Percentiles rank a stretch among this genome's conserved stretches.
phyloP scores from a whole-genome alignment of 2,113 vertebrate species.

The Gambusia holbrooki region DNA sequence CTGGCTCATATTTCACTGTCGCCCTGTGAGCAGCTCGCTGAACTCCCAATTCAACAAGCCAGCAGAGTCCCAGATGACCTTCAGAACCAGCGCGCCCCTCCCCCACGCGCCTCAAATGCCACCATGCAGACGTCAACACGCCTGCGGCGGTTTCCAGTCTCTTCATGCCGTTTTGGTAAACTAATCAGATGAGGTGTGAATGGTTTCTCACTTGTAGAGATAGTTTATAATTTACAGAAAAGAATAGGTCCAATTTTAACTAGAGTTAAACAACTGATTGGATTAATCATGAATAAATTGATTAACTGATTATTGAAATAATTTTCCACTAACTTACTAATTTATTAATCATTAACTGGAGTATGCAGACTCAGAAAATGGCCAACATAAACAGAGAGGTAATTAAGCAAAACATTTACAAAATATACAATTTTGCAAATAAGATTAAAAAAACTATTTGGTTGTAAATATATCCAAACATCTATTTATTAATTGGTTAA shows the following conservation, averaged over 20 bases:
- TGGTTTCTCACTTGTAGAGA: background rate
- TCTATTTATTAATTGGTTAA: too few relatives aligned
- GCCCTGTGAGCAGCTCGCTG: constrained; percentile 18
- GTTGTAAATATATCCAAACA: too few relatives aligned
- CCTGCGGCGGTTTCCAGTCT: constrained; percentile 11
- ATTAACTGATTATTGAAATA: too few relatives aligned
- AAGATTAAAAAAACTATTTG: too few relatives aligned
- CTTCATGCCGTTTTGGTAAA: background rate
- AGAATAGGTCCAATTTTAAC: background rate
- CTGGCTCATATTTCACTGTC: constrained; percentile 47
- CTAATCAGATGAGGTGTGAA: background rate
- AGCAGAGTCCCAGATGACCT: constrained; percentile 36
- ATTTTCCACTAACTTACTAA: too few relatives aligned
- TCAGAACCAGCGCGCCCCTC: constrained; percentile 34
- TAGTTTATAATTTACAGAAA: background rate
- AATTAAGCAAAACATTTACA: too few relatives aligned
- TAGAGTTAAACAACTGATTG: background rate
- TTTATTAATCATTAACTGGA: too few relatives aligned
- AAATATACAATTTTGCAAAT: too few relatives aligned
- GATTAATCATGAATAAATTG: too few relatives aligned
- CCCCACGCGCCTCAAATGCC: constrained; percentile 1
- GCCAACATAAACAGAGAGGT: too few relatives aligned
- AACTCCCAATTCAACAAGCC: constrained; percentile 31
- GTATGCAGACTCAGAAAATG: too few relatives aligned
- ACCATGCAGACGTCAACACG: constrained; percentile 13